phyloP scores from a whole-genome alignment of 2,888 invertebrate genomes.

The Phalera bucephala region DNA sequence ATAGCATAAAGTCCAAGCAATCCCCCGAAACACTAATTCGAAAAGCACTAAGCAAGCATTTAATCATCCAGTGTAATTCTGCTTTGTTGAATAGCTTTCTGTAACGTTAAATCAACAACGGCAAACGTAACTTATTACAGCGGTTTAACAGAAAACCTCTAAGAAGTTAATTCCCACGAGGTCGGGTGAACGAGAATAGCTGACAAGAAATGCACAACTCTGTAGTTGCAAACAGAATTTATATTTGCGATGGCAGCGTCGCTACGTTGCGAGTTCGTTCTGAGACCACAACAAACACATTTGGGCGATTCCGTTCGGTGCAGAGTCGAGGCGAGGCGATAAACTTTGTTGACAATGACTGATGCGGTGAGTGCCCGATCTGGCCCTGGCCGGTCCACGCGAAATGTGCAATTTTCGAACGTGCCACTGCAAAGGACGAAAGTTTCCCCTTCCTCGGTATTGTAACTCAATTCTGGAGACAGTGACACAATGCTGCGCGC shows the following conservation, averaged over 20 bases:
- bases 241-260: slow-evolving; percentile 28
- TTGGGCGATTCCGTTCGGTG: slow-evolving; percentile 50
- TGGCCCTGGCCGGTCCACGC: slow-evolving; percentile 31
- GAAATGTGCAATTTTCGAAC: slow-evolving; percentile 64
- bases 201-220: slow-evolving; percentile 44
- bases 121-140: slow-evolving; percentile 19
- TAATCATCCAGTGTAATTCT: too few relatives aligned
- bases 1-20: too few relatives aligned
- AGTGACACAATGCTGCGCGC: slow-evolving; percentile 52
- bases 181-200: slow-evolving; percentile 14
- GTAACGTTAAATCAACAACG: slow-evolving; percentile 24
- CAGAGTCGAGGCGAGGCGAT: slow-evolving; percentile 37
- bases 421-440: slow-evolving; percentile 51
- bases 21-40: too few relatives aligned
- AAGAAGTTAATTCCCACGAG: slow-evolving; percentile 30
- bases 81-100: too few relatives aligned
- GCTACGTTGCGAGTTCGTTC: slow-evolving; percentile 37
- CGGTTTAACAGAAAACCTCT: too few relatives aligned
- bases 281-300: slow-evolving; percentile 69
- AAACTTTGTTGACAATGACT: slow-evolving; percentile 78
- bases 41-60: too few relatives aligned
- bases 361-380: slow-evolving; percentile 52
- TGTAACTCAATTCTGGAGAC: slow-evolving; percentile 60
- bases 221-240: slow-evolving; percentile 41
- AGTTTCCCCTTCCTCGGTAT: slow-evolving; percentile 48